Base-by-base conservation (phyloP, 2,888 invertebrate genomes). In the Linnaemya vulpina region DNA sequence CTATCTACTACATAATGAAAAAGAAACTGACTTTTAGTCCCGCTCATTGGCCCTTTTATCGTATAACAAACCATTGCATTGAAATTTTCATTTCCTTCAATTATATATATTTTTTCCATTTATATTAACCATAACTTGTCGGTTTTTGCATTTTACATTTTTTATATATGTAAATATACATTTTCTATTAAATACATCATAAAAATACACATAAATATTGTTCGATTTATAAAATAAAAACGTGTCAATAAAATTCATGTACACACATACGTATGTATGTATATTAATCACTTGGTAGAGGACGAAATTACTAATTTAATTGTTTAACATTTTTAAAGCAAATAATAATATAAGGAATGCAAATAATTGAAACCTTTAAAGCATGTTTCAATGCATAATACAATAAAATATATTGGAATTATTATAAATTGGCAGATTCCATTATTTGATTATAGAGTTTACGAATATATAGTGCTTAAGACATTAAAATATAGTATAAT, bases 161-260 rank as follows among this genome's bases (percentile, higher is more conserved):
- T 5, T 30, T 30, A 30, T 30, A 46, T 67, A 49, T 58, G 65
- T 65, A 70, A 38, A 83, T 40, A 74, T 46, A 78, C 17, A 78
- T 62, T 78, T 83, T 49, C 65, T 78, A 83, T 60, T 62, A 83
- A 78, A 78, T 77, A 83, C 51, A 78, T 83, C 46, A 60, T 67
- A 83, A 83, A 82, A 78, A 68, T 78, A 74, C 55, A 82, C 40
- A 82, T 82, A 65, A 71, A 81, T 81, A 70, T 81, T 55, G 17
- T 63, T 70, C 22, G 22, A 17, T 58, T 74, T 67, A 74, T 75
- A 70, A 70, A 73, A 81, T 70, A 75, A 74, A 63, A 63, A 62
- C 75, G 8, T n/a, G 62, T 82, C 17, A n/a, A 76, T 49, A 82
- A 76, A 82, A 40, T 46, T 55, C 30, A n/a, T 51, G 15, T 51